Percentiles rank a stretch among this genome's conserved stretches.
phyloP scores from a whole-genome alignment of 2,888 invertebrate species.

The Drosophila trichaetosa region DNA sequence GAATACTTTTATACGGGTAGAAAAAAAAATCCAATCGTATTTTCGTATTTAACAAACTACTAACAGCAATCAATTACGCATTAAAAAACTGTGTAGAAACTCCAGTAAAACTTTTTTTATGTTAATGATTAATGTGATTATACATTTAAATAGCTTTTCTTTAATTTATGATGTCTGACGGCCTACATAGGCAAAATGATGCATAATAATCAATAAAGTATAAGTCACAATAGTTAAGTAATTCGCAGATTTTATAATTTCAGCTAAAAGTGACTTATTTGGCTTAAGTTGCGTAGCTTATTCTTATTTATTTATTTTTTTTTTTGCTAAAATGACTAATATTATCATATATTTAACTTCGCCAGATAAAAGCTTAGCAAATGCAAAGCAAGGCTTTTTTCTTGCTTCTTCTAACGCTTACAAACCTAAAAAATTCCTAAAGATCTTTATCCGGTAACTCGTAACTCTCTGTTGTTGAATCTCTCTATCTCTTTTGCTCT shows the following conservation, averaged over 20 bases:
- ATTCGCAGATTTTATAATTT: background rate
- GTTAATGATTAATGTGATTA: too few relatives aligned
- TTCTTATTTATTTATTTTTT: background rate
- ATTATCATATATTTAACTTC: background rate
- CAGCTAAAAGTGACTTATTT: background rate
- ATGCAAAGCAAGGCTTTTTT: background rate
- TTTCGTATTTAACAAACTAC: too few relatives aligned
- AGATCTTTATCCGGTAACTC: background rate
- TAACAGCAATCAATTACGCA: too few relatives aligned
- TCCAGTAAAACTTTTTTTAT: too few relatives aligned
- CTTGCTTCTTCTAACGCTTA: background rate
- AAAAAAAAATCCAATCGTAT: too few relatives aligned
- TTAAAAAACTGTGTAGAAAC: too few relatives aligned
- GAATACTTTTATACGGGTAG: too few relatives aligned
- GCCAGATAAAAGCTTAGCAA: background rate
- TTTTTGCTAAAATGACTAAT: too few relatives aligned
- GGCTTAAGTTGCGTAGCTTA: background rate
- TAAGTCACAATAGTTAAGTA: background rate
- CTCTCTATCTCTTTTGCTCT: constrained; percentile 31
- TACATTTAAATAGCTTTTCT: too few relatives aligned
- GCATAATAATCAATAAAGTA: too few relatives aligned
- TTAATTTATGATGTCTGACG: too few relatives aligned
- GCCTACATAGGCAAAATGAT: too few relatives aligned
- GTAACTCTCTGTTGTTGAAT: constrained; percentile 11
- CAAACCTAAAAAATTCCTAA: background rate